Conservation (phyloP, 1,140 invertebrate genomes). For the Temnothorax nylanderi region DNA sequence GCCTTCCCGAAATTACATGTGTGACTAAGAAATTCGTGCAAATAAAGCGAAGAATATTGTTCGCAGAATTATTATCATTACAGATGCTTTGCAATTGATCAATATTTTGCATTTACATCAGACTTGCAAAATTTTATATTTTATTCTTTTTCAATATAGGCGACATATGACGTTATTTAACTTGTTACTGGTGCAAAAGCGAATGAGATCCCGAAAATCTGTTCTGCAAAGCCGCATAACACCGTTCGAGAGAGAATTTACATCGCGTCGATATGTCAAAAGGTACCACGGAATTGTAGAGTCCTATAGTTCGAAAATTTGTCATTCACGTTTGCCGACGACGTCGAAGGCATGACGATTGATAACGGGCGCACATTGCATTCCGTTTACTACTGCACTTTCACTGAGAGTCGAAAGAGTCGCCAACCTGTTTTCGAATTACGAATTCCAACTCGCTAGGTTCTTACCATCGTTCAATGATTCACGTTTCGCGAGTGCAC, state of each 20-base stretch:
- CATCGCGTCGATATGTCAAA: not conserved
- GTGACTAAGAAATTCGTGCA: conserved; percentile 8
- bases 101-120: not conserved
- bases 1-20: not conserved
- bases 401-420: conserved; percentile 59
- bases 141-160: not conserved
- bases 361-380: conserved; percentile 41
- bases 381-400: conserved; percentile 49
- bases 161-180: not conserved
- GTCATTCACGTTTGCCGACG: conserved; percentile 22
- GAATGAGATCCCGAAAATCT: not conserved
- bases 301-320: not conserved
- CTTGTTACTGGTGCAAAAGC: not conserved
- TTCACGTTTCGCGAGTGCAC: conserved; percentile 23
- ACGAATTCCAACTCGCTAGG: conserved; percentile 35
- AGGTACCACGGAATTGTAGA: not conserved
- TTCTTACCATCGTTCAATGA: conserved; percentile 47
- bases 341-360: conserved; percentile 36
- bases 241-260: not conserved
- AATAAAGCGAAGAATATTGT: not conserved
- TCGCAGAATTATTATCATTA: conserved; percentile 1
- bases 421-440: conserved; percentile 56
- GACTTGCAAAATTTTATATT: not conserved
- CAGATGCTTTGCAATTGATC: not conserved
- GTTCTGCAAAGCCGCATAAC: not conserved